These are phyloP conservation scores for Gonatopus flavifemur DNA, from an alignment of 1,140 invertebrate genomes.

Conservation along the genomic window DNA sequence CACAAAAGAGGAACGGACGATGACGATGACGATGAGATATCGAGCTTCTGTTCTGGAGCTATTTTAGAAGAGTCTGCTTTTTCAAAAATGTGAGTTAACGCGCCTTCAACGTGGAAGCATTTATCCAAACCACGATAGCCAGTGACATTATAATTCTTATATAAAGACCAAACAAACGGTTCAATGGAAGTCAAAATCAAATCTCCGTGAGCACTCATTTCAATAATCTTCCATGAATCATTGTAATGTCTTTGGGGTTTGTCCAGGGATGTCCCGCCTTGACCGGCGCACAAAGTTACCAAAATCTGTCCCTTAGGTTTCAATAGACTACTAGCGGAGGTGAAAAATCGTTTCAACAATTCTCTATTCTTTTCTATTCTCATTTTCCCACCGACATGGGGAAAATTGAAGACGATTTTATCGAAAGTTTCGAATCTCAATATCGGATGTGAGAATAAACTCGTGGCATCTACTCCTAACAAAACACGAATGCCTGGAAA, in stretches of 20 bases:
- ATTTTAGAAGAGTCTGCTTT: conserved; percentile 26
- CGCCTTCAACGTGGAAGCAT: conserved; percentile 57
- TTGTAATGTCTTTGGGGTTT: conserved; percentile 57
- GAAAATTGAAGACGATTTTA: conserved; percentile 67
- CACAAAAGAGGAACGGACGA: too few relatives aligned
- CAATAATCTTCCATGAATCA: conserved; percentile 67
- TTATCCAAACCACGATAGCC: conserved; percentile 63
- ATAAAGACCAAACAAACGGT: conserved; percentile 50
- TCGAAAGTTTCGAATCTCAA: conserved; percentile 48
- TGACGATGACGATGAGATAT: too few relatives aligned
- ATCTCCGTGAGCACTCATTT: conserved; percentile 61
- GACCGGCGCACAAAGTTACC: conserved; percentile 64
- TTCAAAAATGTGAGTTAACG: conserved; percentile 58
- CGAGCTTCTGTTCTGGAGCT: conserved; percentile 14
- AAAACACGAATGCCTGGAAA: conserved; percentile 58
- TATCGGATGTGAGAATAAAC: conserved; percentile 36
- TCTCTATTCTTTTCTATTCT: conserved; percentile 64
- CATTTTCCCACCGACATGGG: conserved; percentile 68
- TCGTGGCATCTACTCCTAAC: conserved; percentile 60
- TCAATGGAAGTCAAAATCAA: conserved; percentile 55
- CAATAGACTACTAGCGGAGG: conserved; percentile 50
- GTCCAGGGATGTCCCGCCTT: conserved; percentile 64
- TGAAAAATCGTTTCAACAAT: conserved; percentile 61
- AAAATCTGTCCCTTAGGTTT: conserved; percentile 51
- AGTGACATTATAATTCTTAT: conserved; percentile 51